Percentiles rank a stretch among this genome's conserved stretches.
Evolutionary conservation across 2,888 invertebrate genomes (phyloP).

Genomic region (Camptogramma bilineatum): DNA sequence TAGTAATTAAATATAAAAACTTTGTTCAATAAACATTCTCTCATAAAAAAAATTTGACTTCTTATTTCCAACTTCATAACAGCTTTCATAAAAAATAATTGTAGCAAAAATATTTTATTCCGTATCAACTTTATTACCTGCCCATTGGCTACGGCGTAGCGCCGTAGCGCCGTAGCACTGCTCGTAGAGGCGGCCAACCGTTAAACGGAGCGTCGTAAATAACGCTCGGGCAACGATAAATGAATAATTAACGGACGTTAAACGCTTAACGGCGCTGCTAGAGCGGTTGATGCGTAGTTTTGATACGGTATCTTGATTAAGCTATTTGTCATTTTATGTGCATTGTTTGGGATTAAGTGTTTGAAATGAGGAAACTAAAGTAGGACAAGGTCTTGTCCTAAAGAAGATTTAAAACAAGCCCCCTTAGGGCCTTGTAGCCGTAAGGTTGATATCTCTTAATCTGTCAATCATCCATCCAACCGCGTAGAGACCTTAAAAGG

Average conservation of each 20-base stretch:
- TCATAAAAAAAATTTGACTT: neutral
- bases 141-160: constrained; percentile 48
- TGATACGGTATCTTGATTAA: constrained; percentile 38
- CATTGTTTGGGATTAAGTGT: neutral
- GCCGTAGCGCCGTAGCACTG: constrained; percentile 47
- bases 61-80: neutral
- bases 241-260: constrained; percentile 74
- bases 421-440: too few species aligned
- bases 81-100: neutral
- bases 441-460: too few species aligned
- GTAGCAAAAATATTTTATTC: neutral
- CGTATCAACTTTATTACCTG: constrained; percentile 50
- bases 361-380: neutral
- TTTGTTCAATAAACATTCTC: neutral
- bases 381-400: neutral
- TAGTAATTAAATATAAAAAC: neutral
- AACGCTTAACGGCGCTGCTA: constrained; percentile 56
- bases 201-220: constrained; percentile 61
- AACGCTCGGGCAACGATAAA: constrained; percentile 64
- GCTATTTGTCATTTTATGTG: constrained; percentile 23
- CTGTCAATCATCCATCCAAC: too few species aligned
- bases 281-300: constrained; percentile 37
- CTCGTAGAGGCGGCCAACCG: constrained; percentile 59
- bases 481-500: too few species aligned
- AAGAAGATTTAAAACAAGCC: too few species aligned